phyloP scores from a whole-genome alignment of 2,113 vertebrate genomes.

The Sialia sialis region DNA sequence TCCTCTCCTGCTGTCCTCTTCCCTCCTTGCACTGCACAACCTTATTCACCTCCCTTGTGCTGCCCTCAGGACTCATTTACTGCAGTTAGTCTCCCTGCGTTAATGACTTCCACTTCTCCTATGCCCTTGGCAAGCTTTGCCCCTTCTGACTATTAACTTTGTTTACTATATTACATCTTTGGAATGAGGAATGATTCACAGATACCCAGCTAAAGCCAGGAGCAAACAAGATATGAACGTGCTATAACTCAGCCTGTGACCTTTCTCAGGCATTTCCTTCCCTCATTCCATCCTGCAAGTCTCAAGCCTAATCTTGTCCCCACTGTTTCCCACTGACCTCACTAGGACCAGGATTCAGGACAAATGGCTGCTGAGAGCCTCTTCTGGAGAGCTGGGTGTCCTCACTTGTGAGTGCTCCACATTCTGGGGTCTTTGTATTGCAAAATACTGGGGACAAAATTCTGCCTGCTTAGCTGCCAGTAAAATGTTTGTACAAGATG shows the following conservation, averaged over 20 bases:
- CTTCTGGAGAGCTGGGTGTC: neutral
- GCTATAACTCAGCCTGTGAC: neutral
- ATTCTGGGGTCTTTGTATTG: neutral
- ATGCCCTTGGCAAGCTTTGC: constrained; percentile 27
- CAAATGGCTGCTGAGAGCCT: neutral
- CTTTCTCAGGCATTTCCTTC: neutral
- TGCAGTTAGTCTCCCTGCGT: neutral
- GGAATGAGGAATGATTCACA: constrained; percentile 37
- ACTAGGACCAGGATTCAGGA: neutral
- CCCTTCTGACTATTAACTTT: constrained; percentile 44
- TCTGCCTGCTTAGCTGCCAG: neutral
- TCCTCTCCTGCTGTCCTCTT: neutral
- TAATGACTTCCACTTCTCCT: constrained; percentile 38
- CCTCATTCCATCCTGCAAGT: neutral
- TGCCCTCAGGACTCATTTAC: constrained; percentile 23
- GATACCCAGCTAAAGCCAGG: neutral
- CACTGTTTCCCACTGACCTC: neutral
- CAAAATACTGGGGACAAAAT: neutral
- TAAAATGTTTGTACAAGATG: neutral
- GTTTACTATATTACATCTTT: constrained; percentile 34
- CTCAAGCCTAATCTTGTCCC: neutral
- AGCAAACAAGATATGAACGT: neutral
- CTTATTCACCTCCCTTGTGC: neutral
- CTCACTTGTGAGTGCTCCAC: neutral
- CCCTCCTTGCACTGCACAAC: neutral